Conservation (phyloP, 2,888 invertebrate species). For the Chaetoderma sp. region DNA sequence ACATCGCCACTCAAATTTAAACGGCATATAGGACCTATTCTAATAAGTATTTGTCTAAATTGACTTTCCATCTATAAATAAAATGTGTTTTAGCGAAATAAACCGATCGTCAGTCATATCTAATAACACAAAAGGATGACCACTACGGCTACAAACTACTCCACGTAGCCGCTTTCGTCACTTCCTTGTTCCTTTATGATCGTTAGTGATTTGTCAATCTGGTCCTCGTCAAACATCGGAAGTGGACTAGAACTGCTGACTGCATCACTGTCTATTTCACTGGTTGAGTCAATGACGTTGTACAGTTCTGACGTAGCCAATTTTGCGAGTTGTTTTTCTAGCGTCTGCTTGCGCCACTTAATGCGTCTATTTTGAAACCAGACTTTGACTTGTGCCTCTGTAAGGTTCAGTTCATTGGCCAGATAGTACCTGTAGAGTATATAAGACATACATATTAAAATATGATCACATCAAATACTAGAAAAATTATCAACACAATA, state of each 20-base stretch:
- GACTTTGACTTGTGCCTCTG: slow-evolving; percentile 84
- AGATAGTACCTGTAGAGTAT: slow-evolving; percentile 78
- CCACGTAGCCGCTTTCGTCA: no score
- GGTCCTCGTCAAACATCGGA: not conserved
- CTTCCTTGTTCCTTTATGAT: no score
- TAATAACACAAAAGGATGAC: no score
- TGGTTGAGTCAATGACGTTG: slow-evolving; percentile 2
- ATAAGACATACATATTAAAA: not conserved
- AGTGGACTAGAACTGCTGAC: slow-evolving; percentile 22
- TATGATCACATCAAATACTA: not conserved
- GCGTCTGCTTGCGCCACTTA: slow-evolving; percentile 94
- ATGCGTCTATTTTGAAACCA: slow-evolving; percentile 76
- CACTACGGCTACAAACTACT: no score
- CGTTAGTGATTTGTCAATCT: no score
- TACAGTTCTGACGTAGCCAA: slow-evolving; percentile 31
- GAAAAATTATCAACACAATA: not conserved
- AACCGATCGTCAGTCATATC: no score
- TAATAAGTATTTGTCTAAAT: no score
- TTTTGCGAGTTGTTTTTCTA: slow-evolving; percentile 80
- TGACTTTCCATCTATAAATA: no score
- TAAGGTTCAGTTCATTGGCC: slow-evolving; percentile 87
- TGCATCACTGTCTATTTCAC: slow-evolving; percentile 38
- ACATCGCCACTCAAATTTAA: no score
- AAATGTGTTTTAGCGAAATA: no score
- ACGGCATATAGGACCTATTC: no score